Evolutionary conservation across 1,140 invertebrate genomes (phyloP).

Genomic region (Eufriesea mexicana): DNA sequence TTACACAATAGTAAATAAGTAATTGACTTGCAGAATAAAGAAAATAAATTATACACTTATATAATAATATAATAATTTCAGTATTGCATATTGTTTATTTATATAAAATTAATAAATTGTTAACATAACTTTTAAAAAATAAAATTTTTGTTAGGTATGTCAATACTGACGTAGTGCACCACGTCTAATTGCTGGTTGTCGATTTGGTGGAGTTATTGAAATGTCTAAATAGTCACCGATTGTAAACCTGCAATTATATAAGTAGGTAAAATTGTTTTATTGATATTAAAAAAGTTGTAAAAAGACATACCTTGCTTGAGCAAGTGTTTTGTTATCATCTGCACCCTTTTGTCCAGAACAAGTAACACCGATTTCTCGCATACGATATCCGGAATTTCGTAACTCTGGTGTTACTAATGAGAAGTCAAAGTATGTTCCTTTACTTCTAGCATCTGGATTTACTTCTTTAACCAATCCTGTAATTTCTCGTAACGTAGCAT

Average conservation of each 20-base stretch:
- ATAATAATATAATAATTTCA: not conserved
- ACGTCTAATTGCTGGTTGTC: slow-evolving; percentile 86
- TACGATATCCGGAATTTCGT: slow-evolving; percentile 90
- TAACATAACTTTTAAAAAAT: not conserved
- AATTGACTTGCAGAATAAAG: not conserved
- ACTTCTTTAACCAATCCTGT: slow-evolving; percentile 98
- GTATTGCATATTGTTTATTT: slow-evolving; percentile 6
- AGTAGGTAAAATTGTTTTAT: slow-evolving; percentile 7
- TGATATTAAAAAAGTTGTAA: not conserved
- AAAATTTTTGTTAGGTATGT: slow-evolving; percentile 33
- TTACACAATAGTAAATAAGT: not conserved
- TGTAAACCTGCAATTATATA: slow-evolving; percentile 87
- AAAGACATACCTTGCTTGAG: slow-evolving; percentile 84
- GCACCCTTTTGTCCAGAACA: slow-evolving; percentile 95
- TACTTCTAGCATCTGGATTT: slow-evolving; percentile 96
- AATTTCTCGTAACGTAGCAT: slow-evolving; percentile 97
- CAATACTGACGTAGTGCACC: slow-evolving; percentile 84
- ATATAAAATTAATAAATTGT: not conserved
- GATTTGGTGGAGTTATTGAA: slow-evolving; percentile 94
- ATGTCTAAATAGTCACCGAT: slow-evolving; percentile 99
- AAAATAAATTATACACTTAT: slow-evolving; percentile 9
- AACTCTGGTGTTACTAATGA: slow-evolving; percentile 96
- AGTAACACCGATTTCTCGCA: slow-evolving; percentile 97
- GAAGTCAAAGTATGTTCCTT: slow-evolving; percentile 99
- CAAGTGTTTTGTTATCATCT: slow-evolving; percentile 95